Percentiles rank a stretch among this genome's conserved stretches.
Evolutionary conservation across 2,888 invertebrate genomes (phyloP).

Genomic region (Drosophila merina): DNA sequence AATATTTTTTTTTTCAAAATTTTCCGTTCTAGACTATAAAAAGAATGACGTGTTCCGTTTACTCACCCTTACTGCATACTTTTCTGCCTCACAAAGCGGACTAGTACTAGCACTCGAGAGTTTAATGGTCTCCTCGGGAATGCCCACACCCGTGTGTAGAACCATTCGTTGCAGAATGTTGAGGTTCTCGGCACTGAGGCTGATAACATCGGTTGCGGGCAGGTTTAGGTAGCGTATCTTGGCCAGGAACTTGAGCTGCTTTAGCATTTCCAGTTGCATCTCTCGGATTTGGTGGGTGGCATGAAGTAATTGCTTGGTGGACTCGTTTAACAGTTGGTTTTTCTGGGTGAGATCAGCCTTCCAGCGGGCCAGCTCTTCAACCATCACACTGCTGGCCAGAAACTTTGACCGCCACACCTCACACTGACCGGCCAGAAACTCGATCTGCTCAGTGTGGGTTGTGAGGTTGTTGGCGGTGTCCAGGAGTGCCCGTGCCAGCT

Average conservation of each 20-base stretch:
- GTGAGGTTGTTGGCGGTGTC: slow-evolving; percentile 93
- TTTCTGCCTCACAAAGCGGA: slow-evolving; percentile 82
- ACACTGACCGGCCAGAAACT: slow-evolving; percentile 96
- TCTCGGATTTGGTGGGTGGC: slow-evolving; percentile 83
- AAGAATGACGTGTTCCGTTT: too few relatives aligned
- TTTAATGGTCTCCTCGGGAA: slow-evolving; percentile 80
- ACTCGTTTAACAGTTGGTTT: slow-evolving; percentile 81
- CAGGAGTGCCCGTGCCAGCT: slow-evolving; percentile 92
- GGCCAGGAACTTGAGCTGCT: slow-evolving; percentile 83
- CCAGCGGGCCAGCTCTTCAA: slow-evolving; percentile 95
- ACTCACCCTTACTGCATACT: slow-evolving; percentile 80
- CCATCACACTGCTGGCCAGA: slow-evolving; percentile 96
- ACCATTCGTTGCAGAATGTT: slow-evolving; percentile 84
- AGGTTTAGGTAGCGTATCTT: slow-evolving; percentile 82
- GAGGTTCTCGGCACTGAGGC: slow-evolving; percentile 82
- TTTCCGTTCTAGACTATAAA: too few relatives aligned
- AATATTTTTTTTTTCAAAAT: too few relatives aligned
- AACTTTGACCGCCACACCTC: slow-evolving; percentile 99
- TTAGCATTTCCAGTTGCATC: slow-evolving; percentile 82
- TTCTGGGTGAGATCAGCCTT: slow-evolving; percentile 90
- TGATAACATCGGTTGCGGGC: slow-evolving; percentile 82
- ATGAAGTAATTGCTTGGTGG: slow-evolving; percentile 81
- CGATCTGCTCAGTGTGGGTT: slow-evolving; percentile 96
- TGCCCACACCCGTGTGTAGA: slow-evolving; percentile 83
- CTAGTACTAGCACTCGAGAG: slow-evolving; percentile 79